Evolutionary conservation across 1,140 invertebrate genomes (phyloP).

Genomic region (Zaprionus africanus): DNA sequence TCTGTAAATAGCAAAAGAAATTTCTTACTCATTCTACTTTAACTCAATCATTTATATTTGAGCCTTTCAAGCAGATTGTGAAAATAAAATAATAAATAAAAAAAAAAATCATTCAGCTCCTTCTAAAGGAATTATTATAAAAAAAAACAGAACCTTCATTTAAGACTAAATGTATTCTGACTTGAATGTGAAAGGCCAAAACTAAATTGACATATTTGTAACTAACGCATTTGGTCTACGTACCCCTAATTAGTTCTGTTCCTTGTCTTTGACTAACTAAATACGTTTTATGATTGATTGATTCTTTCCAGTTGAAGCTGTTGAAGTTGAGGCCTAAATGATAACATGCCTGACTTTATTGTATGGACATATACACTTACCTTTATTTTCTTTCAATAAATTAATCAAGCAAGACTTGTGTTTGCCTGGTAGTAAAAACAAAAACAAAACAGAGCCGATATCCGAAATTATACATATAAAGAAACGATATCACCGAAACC

Average conservation of each 20-base stretch:
- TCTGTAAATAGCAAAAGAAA: slow-evolving; percentile 59
- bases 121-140: not conserved
- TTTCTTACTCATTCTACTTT: slow-evolving; percentile 25
- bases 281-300: slow-evolving; percentile 82
- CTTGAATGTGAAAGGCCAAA: slow-evolving; percentile 35
- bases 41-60: slow-evolving; percentile 5
- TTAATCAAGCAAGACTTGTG: slow-evolving; percentile 66
- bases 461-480: slow-evolving; percentile 57
- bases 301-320: slow-evolving; percentile 84
- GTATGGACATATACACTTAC: slow-evolving; percentile 79
- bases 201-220: slow-evolving; percentile 45
- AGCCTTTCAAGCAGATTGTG: not conserved
- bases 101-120: not conserved
- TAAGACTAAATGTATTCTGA: not conserved
- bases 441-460: slow-evolving; percentile 63
- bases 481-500: slow-evolving; percentile 58
- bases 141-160: slow-evolving; percentile 1
- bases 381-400: slow-evolving; percentile 65
- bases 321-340: slow-evolving; percentile 84
- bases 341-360: slow-evolving; percentile 81
- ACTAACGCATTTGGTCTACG: slow-evolving; percentile 67
- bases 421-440: slow-evolving; percentile 70
- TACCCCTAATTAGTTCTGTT: slow-evolving; percentile 70
- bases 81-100: slow-evolving; percentile 1
- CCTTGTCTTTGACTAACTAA: slow-evolving; percentile 79